These are phyloP conservation scores for Salmo trutta DNA, from an alignment of 2,797 vertebrate species.

Conservation along the genomic window DNA sequence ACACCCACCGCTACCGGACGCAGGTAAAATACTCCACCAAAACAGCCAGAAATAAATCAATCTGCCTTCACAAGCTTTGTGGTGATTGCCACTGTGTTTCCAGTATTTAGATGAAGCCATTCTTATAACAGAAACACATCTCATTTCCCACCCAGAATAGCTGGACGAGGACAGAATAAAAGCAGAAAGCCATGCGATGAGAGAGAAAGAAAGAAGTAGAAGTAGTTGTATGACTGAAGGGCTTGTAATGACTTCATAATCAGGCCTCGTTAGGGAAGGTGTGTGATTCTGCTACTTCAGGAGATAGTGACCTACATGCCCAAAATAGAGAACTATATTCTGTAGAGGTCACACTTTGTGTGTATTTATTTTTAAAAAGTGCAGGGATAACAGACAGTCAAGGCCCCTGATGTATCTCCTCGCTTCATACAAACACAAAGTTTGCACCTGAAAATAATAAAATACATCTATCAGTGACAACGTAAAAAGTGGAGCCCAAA, in stretches of 20 bases:
- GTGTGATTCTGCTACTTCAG: constrained; percentile 59
- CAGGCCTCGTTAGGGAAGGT: constrained; percentile 53
- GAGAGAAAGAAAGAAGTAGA: no score
- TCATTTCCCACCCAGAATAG: neutral
- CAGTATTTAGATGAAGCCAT: neutral
- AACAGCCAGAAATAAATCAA: neutral
- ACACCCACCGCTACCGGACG: neutral
- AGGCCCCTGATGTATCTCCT: constrained; percentile 35
- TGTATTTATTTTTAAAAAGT: constrained; percentile 34
- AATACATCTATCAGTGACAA: neutral
- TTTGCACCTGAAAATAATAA: constrained; percentile 11
- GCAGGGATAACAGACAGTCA: constrained; percentile 28
- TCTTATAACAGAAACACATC: neutral
- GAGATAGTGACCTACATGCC: constrained; percentile 71
- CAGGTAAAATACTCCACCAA: neutral
- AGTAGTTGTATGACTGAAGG: neutral
- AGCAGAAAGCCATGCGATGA: neutral
- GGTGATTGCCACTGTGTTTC: neutral
- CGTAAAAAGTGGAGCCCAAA: neutral
- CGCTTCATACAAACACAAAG: constrained; percentile 3
- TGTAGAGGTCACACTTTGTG: constrained; percentile 49
- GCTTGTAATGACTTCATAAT: constrained; percentile 41
- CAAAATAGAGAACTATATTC: constrained; percentile 69
- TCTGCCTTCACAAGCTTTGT: neutral
- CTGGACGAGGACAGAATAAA: constrained; percentile 13